phyloP scores from a whole-genome alignment of 2,113 vertebrate species.

The Aix galericulata region DNA sequence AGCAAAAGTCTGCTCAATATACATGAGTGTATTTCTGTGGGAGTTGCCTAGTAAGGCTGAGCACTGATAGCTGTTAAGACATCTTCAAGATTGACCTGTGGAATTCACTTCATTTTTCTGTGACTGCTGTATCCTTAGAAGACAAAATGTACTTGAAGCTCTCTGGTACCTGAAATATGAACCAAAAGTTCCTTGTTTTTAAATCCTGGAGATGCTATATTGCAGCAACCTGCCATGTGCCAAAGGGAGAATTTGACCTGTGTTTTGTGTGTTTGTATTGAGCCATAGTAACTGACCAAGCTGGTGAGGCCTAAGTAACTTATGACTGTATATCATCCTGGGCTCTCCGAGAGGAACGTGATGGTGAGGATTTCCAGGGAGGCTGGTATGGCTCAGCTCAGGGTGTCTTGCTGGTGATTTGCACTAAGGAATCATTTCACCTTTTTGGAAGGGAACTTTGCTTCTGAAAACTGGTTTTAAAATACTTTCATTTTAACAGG shows the following conservation, averaged over 20 bases:
- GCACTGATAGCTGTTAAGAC: background rate
- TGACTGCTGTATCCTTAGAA: background rate
- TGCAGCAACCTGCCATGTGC: background rate
- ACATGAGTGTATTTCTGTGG: background rate
- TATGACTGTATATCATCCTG: fast-evolving
- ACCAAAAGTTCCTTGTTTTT: background rate
- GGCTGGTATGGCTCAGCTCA: background rate
- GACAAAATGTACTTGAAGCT: background rate
- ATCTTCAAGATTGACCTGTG: background rate
- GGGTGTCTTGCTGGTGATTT: background rate
- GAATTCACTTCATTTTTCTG: background rate
- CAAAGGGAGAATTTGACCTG: background rate
- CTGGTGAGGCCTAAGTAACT: background rate
- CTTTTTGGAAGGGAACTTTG: background rate
- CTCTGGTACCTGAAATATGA: background rate
- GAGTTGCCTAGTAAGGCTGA: background rate
- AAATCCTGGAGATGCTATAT: background rate
- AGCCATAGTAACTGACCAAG: background rate
- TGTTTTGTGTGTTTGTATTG: background rate
- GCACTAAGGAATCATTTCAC: background rate
- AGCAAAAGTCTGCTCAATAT: background rate
- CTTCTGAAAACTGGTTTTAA: background rate
- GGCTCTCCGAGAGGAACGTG: background rate
- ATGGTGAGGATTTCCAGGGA: background rate
- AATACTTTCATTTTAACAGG: background rate